Percentiles rank a stretch among this genome's conserved stretches.
Evolutionary conservation across 2,797 vertebrate genomes (phyloP).

Genomic region (Sebastiscus albofasciatus): DNA sequence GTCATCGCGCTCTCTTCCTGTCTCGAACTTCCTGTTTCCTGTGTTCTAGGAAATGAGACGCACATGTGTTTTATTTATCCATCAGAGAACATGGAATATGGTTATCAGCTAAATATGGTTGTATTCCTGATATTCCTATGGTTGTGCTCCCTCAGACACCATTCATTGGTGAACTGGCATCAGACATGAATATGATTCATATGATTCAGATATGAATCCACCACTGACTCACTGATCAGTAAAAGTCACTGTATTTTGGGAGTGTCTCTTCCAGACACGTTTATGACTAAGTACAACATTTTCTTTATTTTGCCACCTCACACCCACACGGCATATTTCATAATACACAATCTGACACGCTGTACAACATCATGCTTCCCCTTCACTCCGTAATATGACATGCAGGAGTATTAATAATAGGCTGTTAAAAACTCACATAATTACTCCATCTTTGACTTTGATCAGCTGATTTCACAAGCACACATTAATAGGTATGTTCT

Average conservation of each 20-base stretch:
- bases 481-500: not conserved
- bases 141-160: not conserved
- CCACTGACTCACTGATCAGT: slow-evolving; percentile 20
- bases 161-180: slow-evolving; percentile 9
- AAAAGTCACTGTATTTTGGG: not conserved
- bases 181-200: too few species aligned
- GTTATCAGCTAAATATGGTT: slow-evolving; percentile 23
- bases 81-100: slow-evolving; percentile 29
- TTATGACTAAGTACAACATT: not conserved
- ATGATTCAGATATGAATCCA: slow-evolving; percentile 44
- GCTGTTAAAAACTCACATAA: slow-evolving; percentile 18
- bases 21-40: slow-evolving; percentile 60
- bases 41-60: slow-evolving; percentile 59
- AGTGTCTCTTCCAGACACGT: not conserved
- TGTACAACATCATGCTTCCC: slow-evolving; percentile 31
- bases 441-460: slow-evolving; percentile 7
- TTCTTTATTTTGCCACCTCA: not conserved
- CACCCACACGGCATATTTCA: slow-evolving; percentile 21
- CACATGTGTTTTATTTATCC: slow-evolving; percentile 49
- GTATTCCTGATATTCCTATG: not conserved
- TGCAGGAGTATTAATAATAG: not conserved
- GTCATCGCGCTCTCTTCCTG: slow-evolving; percentile 45
- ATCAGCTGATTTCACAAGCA: slow-evolving; percentile 30
- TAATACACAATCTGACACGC: not conserved
- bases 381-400: slow-evolving; percentile 4